Evolutionary conservation across 2,113 vertebrate genomes (phyloP), one percentile per base, ranked within the genome.

Genomic region (Psephotus haematonotus): DNA sequence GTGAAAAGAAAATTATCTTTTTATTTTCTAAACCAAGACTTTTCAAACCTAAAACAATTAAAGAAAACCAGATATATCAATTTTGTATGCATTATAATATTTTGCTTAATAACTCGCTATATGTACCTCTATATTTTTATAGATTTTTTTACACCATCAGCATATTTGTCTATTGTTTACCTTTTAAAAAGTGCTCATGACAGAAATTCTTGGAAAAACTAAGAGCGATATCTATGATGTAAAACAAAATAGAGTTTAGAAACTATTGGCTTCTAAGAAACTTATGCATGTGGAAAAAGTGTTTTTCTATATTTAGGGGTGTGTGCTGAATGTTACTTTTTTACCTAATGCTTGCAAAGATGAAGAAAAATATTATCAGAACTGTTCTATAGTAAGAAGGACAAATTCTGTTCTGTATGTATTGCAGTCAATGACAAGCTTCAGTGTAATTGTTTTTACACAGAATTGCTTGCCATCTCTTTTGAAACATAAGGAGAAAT

Each of bases 1-100:
- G 65, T 52, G 49, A 95, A 96, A 95, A 92, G 88, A 94, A 96
- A 94, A 80, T 57, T 27, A 60, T n/a, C 2, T 33, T 33, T 37
- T 53, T 94, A 83, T 63, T 94, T 86, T 69, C 28, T 92, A 69
- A 80, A 19, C 18, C 33, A 52, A 82, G 6, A 72, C 4, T 11
- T 64, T 83, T 52, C 60, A 86, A 91, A 86, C 13, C 10, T 31
- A 35, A 76, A 76, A 13, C 33, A 86, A 78, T 10, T 29, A 31
- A 78, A 43, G 17, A 65, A n/a, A 91, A 81, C 17, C 4, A 70
- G 53, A 27, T 33, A 41, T 37, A 74, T 39, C 2, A 22, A 7
- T 81, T 74, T 37, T 44, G 1, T 25, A 41, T 43, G 5, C 17
- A 46, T 69, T 10, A 18, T 46, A 65, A 67, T 0, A 1, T 81